These are phyloP conservation scores for Vannuccia rotundouncinata DNA, from an alignment of 2,888 invertebrate genomes.

Conservation along the genomic window DNA sequence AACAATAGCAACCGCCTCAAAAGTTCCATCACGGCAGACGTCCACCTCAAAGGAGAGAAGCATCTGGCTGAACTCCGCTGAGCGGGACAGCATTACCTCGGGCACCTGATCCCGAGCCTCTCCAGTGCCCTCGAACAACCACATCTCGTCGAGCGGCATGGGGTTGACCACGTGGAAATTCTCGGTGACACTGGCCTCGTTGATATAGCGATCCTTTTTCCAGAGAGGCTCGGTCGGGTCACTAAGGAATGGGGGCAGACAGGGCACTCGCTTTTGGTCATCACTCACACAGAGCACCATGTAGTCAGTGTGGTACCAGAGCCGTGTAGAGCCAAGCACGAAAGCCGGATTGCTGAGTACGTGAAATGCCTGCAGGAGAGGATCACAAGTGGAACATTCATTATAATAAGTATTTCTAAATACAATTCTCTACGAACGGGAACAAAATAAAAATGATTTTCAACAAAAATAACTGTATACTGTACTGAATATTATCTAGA, in stretches of 20 bases:
- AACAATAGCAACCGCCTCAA: background rate
- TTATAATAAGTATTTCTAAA: no score
- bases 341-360: constrained; percentile 31
- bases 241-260: constrained; percentile 37
- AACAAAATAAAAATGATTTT: no score
- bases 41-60: constrained; percentile 36
- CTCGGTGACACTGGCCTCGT: constrained; percentile 33
- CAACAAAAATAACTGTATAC: no score
- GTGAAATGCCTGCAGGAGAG: constrained; percentile 33
- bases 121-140: constrained; percentile 29
- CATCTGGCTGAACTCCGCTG: constrained; percentile 38
- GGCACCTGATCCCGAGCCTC: background rate
- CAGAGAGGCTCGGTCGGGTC: constrained; percentile 38
- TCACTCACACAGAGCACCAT: constrained; percentile 36
- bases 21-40: constrained; percentile 31
- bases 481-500: no score
- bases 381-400: background rate
- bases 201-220: constrained; percentile 32
- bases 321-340: constrained; percentile 35
- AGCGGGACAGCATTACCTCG: constrained; percentile 23
- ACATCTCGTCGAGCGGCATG: constrained; percentile 36
- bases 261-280: constrained; percentile 22
- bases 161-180: constrained; percentile 36
- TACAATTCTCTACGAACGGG: no score
- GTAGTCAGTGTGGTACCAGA: constrained; percentile 36